phyloP scores from a whole-genome alignment of 1,140 invertebrate genomes.

The Mamestra configurata region DNA sequence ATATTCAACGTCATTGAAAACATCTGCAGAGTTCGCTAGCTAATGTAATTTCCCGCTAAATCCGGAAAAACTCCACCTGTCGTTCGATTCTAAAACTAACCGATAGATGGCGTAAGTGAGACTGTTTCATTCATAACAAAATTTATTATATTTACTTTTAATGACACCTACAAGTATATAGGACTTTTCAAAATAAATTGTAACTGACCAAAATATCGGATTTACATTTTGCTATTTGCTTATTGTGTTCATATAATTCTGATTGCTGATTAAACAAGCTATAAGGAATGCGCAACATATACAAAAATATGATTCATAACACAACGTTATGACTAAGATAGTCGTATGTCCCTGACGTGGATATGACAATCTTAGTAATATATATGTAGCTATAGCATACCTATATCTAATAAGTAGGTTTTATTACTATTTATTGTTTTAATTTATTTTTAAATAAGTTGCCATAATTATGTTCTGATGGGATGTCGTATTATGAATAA shows the following conservation, averaged over 20 bases:
- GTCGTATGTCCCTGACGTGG: not conserved
- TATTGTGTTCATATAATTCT: too few relatives aligned
- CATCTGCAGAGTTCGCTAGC: too few relatives aligned
- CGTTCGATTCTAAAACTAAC: not conserved
- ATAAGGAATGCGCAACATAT: not conserved
- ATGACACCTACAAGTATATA: too few relatives aligned
- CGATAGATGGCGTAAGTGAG: not conserved
- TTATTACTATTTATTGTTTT: slow-evolving; percentile 4
- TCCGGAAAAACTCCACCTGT: not conserved
- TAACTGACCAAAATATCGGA: not conserved
- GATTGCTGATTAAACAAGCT: not conserved
- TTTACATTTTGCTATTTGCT: not conserved
- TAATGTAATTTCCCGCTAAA: not conserved
- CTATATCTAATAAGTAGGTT: not conserved
- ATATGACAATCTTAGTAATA: not conserved
- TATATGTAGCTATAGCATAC: not conserved
- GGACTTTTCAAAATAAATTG: not conserved
- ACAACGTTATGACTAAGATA: not conserved
- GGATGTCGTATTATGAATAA: not conserved
- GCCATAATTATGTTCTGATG: not conserved
- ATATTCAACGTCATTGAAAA: too few relatives aligned
- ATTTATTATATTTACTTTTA: too few relatives aligned
- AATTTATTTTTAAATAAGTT: not conserved
- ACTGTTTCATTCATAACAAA: too few relatives aligned
- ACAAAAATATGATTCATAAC: not conserved